Percentiles rank a stretch among this genome's conserved stretches.
These are phyloP conservation scores for Rhynchotus rufescens DNA, from an alignment of 2,797 vertebrate genomes.

Conservation along the genomic window DNA sequence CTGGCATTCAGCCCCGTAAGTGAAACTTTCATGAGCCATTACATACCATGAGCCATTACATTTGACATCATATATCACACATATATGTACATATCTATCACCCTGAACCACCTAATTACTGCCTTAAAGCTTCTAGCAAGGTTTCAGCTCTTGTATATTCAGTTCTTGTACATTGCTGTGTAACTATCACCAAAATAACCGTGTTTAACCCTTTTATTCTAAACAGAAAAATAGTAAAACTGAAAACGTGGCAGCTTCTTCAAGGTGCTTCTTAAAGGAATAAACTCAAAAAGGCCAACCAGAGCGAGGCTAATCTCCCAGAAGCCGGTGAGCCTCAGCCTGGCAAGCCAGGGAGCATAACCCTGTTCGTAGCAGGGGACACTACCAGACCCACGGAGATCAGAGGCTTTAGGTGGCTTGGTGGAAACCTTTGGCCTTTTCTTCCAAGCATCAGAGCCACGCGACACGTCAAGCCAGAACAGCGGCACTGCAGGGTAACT, in stretches of 20 bases:
- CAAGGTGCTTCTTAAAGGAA: neutral
- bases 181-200: neutral
- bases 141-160: neutral
- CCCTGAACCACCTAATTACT: neutral
- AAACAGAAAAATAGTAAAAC: neutral
- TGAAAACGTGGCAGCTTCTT: neutral
- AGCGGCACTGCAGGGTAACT: neutral
- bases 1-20: neutral
- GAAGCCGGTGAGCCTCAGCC: neutral
- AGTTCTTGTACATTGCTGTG: neutral
- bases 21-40: neutral
- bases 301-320: neutral
- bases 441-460: neutral
- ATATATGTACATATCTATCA: neutral
- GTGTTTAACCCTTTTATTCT: neutral
- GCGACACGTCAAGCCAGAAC: neutral
- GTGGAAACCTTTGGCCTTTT: neutral
- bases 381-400: neutral
- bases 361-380: neutral
- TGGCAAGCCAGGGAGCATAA: neutral
- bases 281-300: neutral
- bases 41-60: no score
- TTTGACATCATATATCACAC: neutral
- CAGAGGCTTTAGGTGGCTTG: neutral
- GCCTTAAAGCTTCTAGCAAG: neutral